Base-by-base conservation (phyloP, 2,113 vertebrate genomes). In the Bos javanicus region DNA sequence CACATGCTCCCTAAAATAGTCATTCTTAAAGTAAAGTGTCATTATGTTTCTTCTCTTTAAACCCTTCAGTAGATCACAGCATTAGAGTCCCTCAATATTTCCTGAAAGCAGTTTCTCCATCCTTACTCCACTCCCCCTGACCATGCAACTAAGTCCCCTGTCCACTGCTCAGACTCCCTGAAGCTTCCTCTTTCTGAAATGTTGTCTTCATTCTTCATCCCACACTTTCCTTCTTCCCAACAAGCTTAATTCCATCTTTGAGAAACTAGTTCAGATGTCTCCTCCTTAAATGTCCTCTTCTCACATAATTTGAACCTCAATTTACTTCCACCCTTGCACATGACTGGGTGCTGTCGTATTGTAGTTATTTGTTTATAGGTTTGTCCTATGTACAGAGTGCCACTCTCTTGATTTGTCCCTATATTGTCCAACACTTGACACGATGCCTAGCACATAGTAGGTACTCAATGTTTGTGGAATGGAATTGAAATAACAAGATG, bases 101-200 rank as follows among this genome's bases (percentile, higher is more conserved):
- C 90, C 56, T 9, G 33, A 59, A 60, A 76, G 30, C 33, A 64
- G 60, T 64, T 16, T 33, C 33, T n/a, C 26, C 15, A 15, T 33
- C 43, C 33, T 64, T 16, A 33, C 60, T 64, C 2, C 1, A 0
- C n/a, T 23, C 2, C 17, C 30, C n/a, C 1, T 1, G 5, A 46
- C 23, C 0, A 0, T 8, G 4, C 13, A 39, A 4, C 59, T 48
- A 5, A 26, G 8, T 19, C 21, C 43, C 3, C 7, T 36, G 14
- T 48, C n/a, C 28, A 25, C 52, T 1, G 46, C 19, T 60, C 26
- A 8, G 59, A 6, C 43, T 17, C 30, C 19, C 78, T 36, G 12
- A 36, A 56, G 30, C 12, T 4, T 54, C 5, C 19, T 54, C 59
- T 89, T 71, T 25, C 46, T 62, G 23, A 56, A 30, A 50, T 4